Evolutionary conservation across 2,888 invertebrate species (phyloP), one percentile per base, ranked within the genome.

Genomic region (Apamea epomidion): DNA sequence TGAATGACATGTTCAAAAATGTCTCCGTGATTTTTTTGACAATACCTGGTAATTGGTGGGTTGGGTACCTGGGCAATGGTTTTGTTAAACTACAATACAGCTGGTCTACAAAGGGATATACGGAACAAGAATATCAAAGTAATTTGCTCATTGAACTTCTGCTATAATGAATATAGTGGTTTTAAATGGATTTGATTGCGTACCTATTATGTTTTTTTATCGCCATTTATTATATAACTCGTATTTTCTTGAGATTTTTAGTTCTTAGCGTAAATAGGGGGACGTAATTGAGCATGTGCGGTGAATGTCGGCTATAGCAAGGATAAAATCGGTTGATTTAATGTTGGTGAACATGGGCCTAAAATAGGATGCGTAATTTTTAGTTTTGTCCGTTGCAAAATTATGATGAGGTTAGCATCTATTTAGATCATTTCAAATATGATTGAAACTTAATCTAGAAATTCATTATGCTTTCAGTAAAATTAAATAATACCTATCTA

Each of bases 1-100:
- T 94, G 94, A 96, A 95, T 96, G 96, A 96, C 96, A 96, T 94
- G 94, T 95, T 95, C 95, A 94, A 95, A 95, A 96, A 95, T 96
- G 97, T 97, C 97, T 94, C 96, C 93, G 93, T 93, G 95, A 94
- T 94, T 96, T 96, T 95, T 95, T 94, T 93, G 93, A 95, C 95
- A 95, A 95, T 95, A 91, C 93, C 69, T 88, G 64, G 95, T 97
- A 97, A 97, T 97, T 97, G 97, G 97, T 97, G 96, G 97, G 97
- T 95, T 95, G 96, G 97, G 95, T 97, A 97, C 97, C 97, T 97
- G 97, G 97, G 95, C 92, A 92, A 91, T 89, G 94, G 95, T 94
- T 95, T 97, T 96, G 96, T 97, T 90, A 91, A 93, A 92, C 90
- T 92, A 97, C 96, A 97, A 97, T 97, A 91, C 92, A 87, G 89